Percentiles rank a stretch among this genome's conserved stretches.
Evolutionary conservation across 2,113 vertebrate genomes (phyloP).

Genomic region (Galeopterus variegatus): DNA sequence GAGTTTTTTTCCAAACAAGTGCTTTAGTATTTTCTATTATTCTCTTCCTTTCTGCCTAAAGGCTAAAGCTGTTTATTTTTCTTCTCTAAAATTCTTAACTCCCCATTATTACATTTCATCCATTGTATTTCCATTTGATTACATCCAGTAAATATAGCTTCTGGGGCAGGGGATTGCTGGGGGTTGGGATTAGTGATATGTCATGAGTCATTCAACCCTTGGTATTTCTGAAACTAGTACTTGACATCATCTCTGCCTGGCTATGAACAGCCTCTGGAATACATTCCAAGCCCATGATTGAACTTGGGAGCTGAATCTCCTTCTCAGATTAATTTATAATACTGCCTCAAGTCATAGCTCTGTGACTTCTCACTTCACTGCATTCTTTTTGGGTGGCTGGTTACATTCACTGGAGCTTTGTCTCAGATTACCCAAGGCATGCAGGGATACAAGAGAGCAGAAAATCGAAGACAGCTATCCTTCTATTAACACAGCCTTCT

Average conservation of each 20-base stretch:
- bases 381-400: slow-evolving; percentile 12
- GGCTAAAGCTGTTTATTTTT: slow-evolving; percentile 40
- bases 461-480: slow-evolving; percentile 44
- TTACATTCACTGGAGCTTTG: slow-evolving; percentile 7
- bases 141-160: slow-evolving; percentile 37
- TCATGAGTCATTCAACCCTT: slow-evolving; percentile 40
- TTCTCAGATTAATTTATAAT: slow-evolving; percentile 19
- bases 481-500: background rate
- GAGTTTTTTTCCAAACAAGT: background rate
- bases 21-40: slow-evolving; percentile 39
- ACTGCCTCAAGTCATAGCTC: background rate
- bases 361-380: background rate
- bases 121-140: slow-evolving; percentile 41
- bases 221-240: slow-evolving; percentile 45
- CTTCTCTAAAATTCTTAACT: background rate
- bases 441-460: background rate
- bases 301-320: slow-evolving; percentile 14
- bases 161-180: background rate
- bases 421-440: slow-evolving; percentile 43
- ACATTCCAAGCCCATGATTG: slow-evolving; percentile 48
- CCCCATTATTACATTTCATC: slow-evolving; percentile 2
- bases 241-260: slow-evolving; percentile 56
- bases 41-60: slow-evolving; percentile 8
- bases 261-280: slow-evolving; percentile 9
- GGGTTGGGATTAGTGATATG: background rate